These are phyloP conservation scores for Papilio glaucus DNA, from an alignment of 1,140 invertebrate genomes.

Conservation along the genomic window DNA sequence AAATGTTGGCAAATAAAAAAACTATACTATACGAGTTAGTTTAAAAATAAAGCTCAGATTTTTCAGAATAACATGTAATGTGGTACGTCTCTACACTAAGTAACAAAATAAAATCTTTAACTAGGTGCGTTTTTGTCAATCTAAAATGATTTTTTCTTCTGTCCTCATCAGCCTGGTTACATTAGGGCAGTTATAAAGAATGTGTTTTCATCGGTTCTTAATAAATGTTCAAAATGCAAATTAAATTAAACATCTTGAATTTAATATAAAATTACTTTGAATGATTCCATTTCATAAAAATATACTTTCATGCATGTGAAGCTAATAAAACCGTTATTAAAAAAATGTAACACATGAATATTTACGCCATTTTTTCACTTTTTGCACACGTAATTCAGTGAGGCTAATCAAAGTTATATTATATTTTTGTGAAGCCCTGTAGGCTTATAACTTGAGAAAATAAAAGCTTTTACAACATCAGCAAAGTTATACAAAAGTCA, in stretches of 20 bases:
- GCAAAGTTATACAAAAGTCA: conserved; percentile 1
- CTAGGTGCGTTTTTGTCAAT: no score
- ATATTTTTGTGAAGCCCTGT: background rate
- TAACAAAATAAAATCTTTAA: no score
- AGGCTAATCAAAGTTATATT: conserved; percentile 1
- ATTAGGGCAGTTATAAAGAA: no score
- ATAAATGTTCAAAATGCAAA: no score
- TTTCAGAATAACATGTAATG: background rate
- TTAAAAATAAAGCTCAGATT: background rate
- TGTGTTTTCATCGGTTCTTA: no score
- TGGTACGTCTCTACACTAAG: no score
- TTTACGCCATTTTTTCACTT: background rate
- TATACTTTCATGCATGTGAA: no score
- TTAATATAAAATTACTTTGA: no score
- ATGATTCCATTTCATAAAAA: no score
- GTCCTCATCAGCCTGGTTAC: no score
- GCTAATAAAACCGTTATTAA: background rate
- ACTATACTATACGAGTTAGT: background rate
- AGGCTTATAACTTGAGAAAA: background rate
- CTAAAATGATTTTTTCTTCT: no score
- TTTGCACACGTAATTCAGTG: background rate
- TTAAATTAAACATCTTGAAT: no score
- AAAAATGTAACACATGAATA: background rate
- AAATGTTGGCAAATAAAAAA: conserved; percentile 32
- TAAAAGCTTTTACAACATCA: conserved; percentile 12